These are phyloP conservation scores for Hystrix cristata DNA, from an alignment of 2,113 vertebrate genomes.

Conservation along the genomic window DNA sequence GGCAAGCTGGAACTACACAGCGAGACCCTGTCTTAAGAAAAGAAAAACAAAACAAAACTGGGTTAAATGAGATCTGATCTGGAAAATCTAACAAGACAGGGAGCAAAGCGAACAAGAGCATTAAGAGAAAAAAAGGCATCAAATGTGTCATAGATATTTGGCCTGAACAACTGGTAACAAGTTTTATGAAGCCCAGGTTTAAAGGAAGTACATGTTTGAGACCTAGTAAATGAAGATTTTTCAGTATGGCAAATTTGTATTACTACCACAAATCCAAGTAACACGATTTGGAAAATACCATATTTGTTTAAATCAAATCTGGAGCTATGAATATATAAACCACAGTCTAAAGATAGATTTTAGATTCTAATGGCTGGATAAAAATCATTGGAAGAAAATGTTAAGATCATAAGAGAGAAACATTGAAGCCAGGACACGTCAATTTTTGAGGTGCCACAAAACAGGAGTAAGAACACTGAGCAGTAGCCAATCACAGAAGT, in stretches of 20 bases:
- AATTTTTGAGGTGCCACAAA: not conserved
- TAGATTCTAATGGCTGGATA: not conserved
- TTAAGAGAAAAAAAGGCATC: not conserved
- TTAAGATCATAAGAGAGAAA: not conserved
- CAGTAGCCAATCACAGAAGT: not conserved
- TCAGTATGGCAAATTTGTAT: not conserved
- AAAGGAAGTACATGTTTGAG: not conserved
- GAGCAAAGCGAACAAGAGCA: not conserved
- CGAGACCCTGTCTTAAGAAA: too few species aligned
- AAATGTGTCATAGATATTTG: not conserved
- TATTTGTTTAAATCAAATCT: not conserved
- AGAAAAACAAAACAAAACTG: not conserved
- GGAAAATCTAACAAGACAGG: not conserved
- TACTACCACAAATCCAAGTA: not conserved
- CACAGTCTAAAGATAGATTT: not conserved
- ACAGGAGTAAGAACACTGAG: not conserved
- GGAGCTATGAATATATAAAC: not conserved
- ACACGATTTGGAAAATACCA: not conserved
- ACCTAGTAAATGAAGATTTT: not conserved
- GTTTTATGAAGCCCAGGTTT: not conserved
- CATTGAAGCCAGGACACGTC: not conserved
- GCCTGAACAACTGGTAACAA: not conserved
- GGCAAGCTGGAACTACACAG: too few species aligned
- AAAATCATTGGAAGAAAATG: not conserved
- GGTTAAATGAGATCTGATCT: not conserved